These are phyloP conservation scores for Rhinogobius similis DNA, from an alignment of 2,113 vertebrate species.

Conservation along the genomic window DNA sequence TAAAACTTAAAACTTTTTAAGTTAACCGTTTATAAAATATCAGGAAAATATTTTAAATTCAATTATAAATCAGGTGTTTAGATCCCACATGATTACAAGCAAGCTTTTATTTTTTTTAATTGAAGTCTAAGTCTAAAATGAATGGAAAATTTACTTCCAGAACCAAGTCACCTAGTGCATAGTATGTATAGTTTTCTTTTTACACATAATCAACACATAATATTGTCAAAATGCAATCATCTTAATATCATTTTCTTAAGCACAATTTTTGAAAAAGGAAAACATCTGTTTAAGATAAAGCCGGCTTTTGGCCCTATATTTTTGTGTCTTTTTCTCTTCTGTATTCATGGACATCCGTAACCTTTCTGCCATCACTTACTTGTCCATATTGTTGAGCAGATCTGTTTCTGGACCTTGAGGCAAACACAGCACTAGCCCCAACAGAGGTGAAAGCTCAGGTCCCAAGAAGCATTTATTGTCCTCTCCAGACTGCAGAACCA, in stretches of 20 bases:
- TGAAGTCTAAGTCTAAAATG: too few relatives aligned
- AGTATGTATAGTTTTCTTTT: not conserved
- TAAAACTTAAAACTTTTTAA: too few relatives aligned
- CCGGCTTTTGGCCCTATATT: not conserved
- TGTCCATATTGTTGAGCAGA: constrained; percentile 87
- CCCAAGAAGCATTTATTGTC: constrained; percentile 83
- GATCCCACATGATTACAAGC: too few relatives aligned
- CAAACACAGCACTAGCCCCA: constrained; percentile 82
- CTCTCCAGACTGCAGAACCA: constrained; percentile 62
- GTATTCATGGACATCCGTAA: not conserved
- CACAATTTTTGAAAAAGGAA: too few relatives aligned
- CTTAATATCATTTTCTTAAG: too few relatives aligned
- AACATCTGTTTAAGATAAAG: not conserved
- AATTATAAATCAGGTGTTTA: too few relatives aligned
- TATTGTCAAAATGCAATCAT: too few relatives aligned
- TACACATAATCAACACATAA: not conserved
- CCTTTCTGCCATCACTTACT: constrained; percentile 69
- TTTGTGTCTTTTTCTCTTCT: not conserved
- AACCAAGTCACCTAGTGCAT: too few relatives aligned
- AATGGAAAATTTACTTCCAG: too few relatives aligned
- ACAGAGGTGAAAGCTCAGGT: constrained; percentile 78
- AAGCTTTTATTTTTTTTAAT: too few relatives aligned
- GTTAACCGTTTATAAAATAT: too few relatives aligned
- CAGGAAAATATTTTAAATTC: too few relatives aligned
- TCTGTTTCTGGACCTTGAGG: constrained; percentile 88